Evolutionary conservation across 2,888 invertebrate species (phyloP), one percentile per base, ranked within the genome.

Genomic region (Trachelus stipa): DNA sequence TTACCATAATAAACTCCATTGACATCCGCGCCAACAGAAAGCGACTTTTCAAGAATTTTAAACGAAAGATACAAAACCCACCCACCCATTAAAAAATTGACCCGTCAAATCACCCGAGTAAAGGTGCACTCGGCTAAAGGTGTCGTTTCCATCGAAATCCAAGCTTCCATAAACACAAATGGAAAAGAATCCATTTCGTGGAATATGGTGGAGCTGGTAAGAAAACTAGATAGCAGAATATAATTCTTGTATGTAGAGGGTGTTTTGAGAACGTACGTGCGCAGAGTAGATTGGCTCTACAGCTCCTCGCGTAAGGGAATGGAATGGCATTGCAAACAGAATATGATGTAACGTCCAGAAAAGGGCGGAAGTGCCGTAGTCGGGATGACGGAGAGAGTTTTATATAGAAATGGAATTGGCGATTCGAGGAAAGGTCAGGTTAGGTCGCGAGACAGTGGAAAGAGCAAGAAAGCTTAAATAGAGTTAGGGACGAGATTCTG

Each of bases 361-460:
- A 56, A 56, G 56, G 56, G 56, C 23, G 23, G 56, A 56, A 56
- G 23, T 56, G 9, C 23, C 56, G 23, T 6, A 56, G 56, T 56
- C 23, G 56, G 23, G 56, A 23, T 9, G 23, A 56, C 56, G 56
- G 56, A 6, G 56, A 6, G 23, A 56, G 23, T 56, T 56, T 15
- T 56, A 56, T 56, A 56, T 56, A 56, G 56, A 56, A 56, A 56
- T 56, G 87, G 87, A 86, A 84, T 86, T 85, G 85, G 80, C 83
- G 83, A 85, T 85, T 86, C 88, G 81, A 84, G 86, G 81, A 85
- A 86, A 86, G 88, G 85, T 88, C 87, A 89, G 90, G 56, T 56
- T 56, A 56, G 56, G 2, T 56, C 56, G 56, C 56, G 56, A 56
- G 23, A 56, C 9, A 56, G 56, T 56, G 56, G 56, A 56, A 23